phyloP scores from a whole-genome alignment of 2,797 vertebrate species.

The Malurus leucopterus region DNA sequence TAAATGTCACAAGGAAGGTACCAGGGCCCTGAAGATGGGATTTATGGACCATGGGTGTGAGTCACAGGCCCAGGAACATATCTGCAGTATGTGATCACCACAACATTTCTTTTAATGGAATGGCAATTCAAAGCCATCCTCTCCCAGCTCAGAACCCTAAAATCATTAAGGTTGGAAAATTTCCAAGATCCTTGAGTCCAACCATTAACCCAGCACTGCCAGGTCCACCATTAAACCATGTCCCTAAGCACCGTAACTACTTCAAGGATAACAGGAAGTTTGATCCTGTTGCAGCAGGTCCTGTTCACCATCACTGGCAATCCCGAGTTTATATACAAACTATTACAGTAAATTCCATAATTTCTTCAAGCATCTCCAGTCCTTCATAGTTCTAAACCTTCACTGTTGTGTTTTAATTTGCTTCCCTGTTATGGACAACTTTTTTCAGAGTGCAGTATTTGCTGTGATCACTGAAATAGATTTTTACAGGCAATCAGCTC shows the following conservation, averaged over 20 bases:
- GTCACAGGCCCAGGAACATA: neutral
- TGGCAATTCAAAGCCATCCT: neutral
- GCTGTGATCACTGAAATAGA: neutral
- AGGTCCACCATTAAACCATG: neutral
- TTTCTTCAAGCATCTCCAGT: neutral
- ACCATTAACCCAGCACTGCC: neutral
- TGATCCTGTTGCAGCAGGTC: neutral
- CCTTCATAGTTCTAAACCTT: neutral
- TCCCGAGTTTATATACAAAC: neutral
- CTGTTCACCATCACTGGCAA: neutral
- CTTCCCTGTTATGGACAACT: neutral
- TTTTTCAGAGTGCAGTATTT: neutral
- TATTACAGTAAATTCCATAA: neutral
- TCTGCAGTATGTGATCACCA: neutral
- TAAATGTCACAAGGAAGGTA: neutral
- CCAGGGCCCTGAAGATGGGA: neutral
- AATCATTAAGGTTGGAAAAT: neutral
- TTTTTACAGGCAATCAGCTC: neutral
- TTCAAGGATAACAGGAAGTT: neutral
- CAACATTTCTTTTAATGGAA: neutral
- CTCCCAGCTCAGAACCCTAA: neutral
- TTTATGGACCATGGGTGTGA: neutral
- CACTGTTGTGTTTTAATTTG: neutral
- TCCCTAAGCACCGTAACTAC: neutral
- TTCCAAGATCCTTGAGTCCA: neutral